Conservation (phyloP, 2,888 invertebrate genomes). For the Graphium colonna region DNA sequence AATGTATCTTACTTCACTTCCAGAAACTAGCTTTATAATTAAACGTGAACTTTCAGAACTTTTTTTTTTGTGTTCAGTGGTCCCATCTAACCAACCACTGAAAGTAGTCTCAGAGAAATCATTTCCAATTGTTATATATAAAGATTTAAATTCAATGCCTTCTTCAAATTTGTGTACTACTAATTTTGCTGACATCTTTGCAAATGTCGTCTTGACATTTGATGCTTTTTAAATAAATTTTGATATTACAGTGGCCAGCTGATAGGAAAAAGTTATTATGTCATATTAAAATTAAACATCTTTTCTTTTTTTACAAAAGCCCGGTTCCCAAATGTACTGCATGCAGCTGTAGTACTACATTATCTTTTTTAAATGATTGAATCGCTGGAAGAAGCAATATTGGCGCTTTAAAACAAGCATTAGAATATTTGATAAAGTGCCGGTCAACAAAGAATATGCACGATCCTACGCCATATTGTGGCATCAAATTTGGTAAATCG, state of each 20-base stretch:
- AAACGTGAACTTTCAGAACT: slow-evolving; percentile 53
- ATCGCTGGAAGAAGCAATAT: no score
- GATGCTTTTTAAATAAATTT: slow-evolving; percentile 6
- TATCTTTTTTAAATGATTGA: no score
- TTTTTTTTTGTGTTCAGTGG: slow-evolving; percentile 44
- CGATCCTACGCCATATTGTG: no score
- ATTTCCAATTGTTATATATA: slow-evolving; percentile 52
- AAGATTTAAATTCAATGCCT: slow-evolving; percentile 55
- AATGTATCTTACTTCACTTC: slow-evolving; percentile 47
- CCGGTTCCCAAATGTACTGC: neutral
- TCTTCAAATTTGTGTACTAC: slow-evolving; percentile 68
- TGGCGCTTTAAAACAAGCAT: no score
- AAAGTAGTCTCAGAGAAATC: slow-evolving; percentile 42
- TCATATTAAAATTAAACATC: neutral
- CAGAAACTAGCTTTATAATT: slow-evolving; percentile 62
- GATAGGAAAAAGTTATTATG: neutral
- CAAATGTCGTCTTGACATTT: slow-evolving; percentile 28
- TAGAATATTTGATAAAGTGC: no score
- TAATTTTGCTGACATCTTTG: slow-evolving; percentile 69
- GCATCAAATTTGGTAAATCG: no score
- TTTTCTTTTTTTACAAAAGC: neutral
- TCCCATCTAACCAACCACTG: slow-evolving; percentile 60
- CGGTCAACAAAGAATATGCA: no score
- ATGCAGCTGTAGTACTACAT: no score
- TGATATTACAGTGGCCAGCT: neutral